phyloP scores from a whole-genome alignment of 2,888 invertebrate species.

The Pardosa pseudoannulata region DNA sequence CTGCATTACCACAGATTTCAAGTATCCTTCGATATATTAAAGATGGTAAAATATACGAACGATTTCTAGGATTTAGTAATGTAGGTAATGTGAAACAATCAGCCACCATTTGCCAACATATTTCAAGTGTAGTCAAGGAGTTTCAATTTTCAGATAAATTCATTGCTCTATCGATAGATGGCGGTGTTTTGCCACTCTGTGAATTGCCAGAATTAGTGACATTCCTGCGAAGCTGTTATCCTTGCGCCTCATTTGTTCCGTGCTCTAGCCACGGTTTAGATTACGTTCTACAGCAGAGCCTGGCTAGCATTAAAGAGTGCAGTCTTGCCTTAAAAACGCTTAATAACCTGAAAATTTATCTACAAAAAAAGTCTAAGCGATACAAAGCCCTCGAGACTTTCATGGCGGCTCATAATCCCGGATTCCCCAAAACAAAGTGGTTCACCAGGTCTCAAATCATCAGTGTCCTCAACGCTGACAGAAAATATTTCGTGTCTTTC shows the following conservation, averaged over 20 bases:
- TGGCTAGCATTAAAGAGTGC: not conserved
- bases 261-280: not conserved
- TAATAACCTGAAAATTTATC: not conserved
- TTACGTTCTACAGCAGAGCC: not conserved
- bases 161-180: not conserved
- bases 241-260: not conserved
- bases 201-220: not conserved
- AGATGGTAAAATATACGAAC: not conserved
- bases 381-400: too few species aligned
- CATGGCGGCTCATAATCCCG: too few species aligned
- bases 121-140: not conserved
- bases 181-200: not conserved
- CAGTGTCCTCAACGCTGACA: not conserved
- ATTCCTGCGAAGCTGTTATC: not conserved
- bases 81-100: not conserved
- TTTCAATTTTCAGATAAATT: not conserved
- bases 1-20: not conserved
- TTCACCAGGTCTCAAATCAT: not conserved
- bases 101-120: not conserved
- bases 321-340: not conserved
- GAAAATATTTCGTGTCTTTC: not conserved
- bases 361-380: not conserved
- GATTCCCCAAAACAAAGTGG: not conserved
- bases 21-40: not conserved
- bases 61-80: not conserved